These are phyloP conservation scores for Cottus gobio DNA, from an alignment of 2,113 vertebrate genomes.

Conservation along the genomic window DNA sequence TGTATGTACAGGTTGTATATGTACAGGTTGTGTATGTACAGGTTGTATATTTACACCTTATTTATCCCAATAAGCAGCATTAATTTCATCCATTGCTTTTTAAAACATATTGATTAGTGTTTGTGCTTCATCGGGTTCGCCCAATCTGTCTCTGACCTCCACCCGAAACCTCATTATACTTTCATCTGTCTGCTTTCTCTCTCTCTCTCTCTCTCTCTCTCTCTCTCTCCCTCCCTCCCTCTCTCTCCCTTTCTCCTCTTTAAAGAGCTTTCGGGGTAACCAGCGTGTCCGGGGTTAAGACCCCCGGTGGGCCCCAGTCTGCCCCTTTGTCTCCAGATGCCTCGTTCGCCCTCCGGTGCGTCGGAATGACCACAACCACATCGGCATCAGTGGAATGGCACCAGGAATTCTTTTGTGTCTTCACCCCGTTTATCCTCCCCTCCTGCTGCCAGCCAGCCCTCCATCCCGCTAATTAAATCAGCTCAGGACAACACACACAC, in stretches of 20 bases:
- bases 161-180: constrained; percentile 31
- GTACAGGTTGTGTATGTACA: no score
- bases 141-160: background rate
- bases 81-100: no score
- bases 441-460: constrained; percentile 23
- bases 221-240: no score
- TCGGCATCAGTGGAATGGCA: constrained; percentile 56
- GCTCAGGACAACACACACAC: constrained; percentile 13
- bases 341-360: constrained; percentile 15
- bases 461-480: constrained; percentile 41
- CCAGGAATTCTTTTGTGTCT: constrained; percentile 63
- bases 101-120: constrained; percentile 4
- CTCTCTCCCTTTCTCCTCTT: no score
- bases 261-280: no score
- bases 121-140: background rate
- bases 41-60: no score
- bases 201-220: no score
- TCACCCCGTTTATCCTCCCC: background rate
- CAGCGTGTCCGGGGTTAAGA: constrained; percentile 59
- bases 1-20: no score
- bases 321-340: constrained; percentile 66
- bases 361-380: constrained; percentile 43
- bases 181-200: background rate
- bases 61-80: no score
- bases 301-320: constrained; percentile 54